Base-by-base conservation (phyloP, 2,797 vertebrate genomes). In the Artibeus lituratus region DNA sequence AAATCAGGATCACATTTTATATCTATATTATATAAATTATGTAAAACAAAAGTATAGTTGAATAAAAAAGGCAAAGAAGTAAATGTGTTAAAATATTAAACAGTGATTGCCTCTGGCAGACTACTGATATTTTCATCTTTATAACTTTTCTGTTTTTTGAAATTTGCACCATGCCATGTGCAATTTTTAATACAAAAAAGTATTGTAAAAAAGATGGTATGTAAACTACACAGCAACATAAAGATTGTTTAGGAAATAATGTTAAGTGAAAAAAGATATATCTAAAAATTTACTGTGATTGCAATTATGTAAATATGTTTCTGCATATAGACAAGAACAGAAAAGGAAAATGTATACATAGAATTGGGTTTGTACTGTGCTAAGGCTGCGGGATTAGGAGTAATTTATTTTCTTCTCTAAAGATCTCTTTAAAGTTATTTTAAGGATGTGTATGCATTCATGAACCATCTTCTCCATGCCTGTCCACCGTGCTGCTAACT, bases 291-390 rank as follows among this genome's bases (percentile, higher is more conserved):
- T 94, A 94, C 90, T 96, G 85, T 97, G 97, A 97, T 97, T 97
- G 94, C 94, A 97, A 95, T 97, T 97, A 97, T 97, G 96, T 91
- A 97, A 97, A 97, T 96, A 96, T 91, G 95, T 94, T 92, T 97
- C 91, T 97, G 92, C 74, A 90, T 74, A 96, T 88, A 97, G 96
- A 94, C 95, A 96, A 96, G 95, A 97, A 96, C 88, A 89, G 67
- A 95, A 97, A 95, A 80, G 73, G 78, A 96, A 94, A 94, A 96
- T 77, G 85, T 86, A 96, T 93, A 97, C 95, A 97, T 95, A 96
- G 77, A 96, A 97, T 82, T 92, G 90, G 70, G 74, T 73, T 95
- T 94, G 42, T 92, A 96, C 96, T 96, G 76, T 96, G 74, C 74
- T 96, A 94, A 91, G 77, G 35, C 53, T 97, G 47, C 82, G 47